These are phyloP conservation scores for Onthophagus sagittarius DNA, from an alignment of 2,888 invertebrate genomes.

Conservation along the genomic window DNA sequence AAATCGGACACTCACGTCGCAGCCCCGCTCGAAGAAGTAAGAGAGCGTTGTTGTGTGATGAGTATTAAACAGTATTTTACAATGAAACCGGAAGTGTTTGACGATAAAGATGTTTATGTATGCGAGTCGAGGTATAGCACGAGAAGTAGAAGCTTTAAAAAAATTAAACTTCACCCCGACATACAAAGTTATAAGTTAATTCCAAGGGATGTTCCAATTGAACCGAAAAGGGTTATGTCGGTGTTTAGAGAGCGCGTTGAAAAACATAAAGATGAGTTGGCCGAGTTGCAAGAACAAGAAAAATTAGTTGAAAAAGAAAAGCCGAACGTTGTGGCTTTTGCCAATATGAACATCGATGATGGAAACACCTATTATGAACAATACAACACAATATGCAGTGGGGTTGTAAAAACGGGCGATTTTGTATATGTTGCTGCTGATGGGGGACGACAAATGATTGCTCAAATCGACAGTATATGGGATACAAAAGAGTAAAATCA, in stretches of 20 bases:
- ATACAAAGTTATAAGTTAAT: slow-evolving; percentile 59
- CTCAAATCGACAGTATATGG: slow-evolving; percentile 94
- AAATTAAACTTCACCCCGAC: slow-evolving; percentile 79
- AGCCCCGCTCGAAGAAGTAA: slow-evolving; percentile 77
- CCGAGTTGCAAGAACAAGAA: slow-evolving; percentile 77
- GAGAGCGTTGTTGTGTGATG: slow-evolving; percentile 89
- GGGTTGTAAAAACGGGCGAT: slow-evolving; percentile 85
- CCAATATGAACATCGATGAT: slow-evolving; percentile 62
- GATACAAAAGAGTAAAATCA: slow-evolving; percentile 71
- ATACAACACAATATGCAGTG: slow-evolving; percentile 78
- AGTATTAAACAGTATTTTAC: slow-evolving; percentile 93
- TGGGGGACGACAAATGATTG: slow-evolving; percentile 85
- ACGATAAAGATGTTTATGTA: slow-evolving; percentile 92
- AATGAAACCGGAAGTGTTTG: slow-evolving; percentile 78
- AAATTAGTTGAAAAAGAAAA: slow-evolving; percentile 81
- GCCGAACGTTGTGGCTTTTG: slow-evolving; percentile 77
- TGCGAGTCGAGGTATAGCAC: slow-evolving; percentile 94
- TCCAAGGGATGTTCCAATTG: slow-evolving; percentile 68
- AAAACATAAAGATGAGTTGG: slow-evolving; percentile 85
- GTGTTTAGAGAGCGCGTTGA: slow-evolving; percentile 89
- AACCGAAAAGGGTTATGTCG: slow-evolving; percentile 84
- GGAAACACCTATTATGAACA: slow-evolving; percentile 90
- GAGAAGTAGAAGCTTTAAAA: slow-evolving; percentile 83
- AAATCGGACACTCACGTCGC: slow-evolving; percentile 87
- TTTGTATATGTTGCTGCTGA: slow-evolving; percentile 93